These are phyloP conservation scores for Chondrilla cf. caribensis DNA, from an alignment of 37 sponge, comb jelly and placozoan genomes.

Conservation along the genomic window DNA sequence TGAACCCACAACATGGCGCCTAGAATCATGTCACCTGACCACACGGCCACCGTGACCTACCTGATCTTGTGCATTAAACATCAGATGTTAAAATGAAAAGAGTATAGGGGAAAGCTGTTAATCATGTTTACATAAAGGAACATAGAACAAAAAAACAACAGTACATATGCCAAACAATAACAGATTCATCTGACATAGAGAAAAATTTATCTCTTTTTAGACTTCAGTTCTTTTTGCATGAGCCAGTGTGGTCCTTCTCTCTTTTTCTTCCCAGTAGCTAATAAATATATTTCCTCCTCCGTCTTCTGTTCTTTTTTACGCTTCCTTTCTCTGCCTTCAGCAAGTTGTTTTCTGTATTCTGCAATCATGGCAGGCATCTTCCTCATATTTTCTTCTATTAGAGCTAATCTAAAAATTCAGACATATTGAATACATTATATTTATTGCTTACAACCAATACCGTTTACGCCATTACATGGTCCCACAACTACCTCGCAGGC, in stretches of 20 bases:
- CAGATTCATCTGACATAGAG: too few relatives aligned
- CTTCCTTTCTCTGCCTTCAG: constrained; percentile 32
- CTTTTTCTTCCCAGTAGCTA: constrained; percentile 65
- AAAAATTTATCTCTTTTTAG: constrained; percentile 5
- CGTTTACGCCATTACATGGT: background rate
- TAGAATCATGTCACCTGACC: too few relatives aligned
- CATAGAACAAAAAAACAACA: too few relatives aligned
- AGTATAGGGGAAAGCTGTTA: too few relatives aligned
- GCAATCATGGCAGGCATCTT: constrained; percentile 85
- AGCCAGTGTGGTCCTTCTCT: constrained; percentile 54
- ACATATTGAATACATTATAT: background rate
- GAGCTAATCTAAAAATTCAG: constrained; percentile 33
- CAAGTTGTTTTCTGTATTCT: constrained; percentile 63
- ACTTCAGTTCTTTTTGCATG: constrained; percentile 26
- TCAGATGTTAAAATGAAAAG: too few relatives aligned
- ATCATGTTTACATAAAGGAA: too few relatives aligned
- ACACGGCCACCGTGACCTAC: too few relatives aligned
- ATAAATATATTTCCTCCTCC: constrained; percentile 58
- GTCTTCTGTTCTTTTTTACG: constrained; percentile 42
- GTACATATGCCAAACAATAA: too few relatives aligned
- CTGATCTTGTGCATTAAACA: too few relatives aligned
- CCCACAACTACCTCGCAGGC: constrained; percentile 47
- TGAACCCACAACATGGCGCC: too few relatives aligned
- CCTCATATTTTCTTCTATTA: constrained; percentile 83
- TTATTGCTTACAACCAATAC: background rate